These are phyloP conservation scores for Echinops telfairi DNA, from an alignment of 2,113 vertebrate species.

Conservation along the genomic window DNA sequence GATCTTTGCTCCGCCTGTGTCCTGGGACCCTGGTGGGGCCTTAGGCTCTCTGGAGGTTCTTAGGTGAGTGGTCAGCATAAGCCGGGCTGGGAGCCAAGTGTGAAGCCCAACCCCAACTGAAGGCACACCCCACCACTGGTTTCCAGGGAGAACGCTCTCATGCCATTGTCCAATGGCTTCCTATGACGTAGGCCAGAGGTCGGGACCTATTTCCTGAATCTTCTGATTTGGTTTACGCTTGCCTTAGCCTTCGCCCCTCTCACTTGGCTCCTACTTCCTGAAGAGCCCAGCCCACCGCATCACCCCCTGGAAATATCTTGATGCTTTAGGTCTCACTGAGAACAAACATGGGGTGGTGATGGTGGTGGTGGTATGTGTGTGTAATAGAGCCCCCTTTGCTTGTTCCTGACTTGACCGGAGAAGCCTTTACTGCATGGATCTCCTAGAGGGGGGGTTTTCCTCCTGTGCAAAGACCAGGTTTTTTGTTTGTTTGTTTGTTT, in stretches of 20 bases:
- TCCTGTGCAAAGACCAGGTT: neutral
- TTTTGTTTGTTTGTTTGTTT: too few species aligned
- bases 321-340: neutral
- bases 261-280: neutral
- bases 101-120: neutral
- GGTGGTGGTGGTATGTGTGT: too few species aligned
- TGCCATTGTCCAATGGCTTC: neutral
- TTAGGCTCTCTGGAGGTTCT: neutral
- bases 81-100: neutral
- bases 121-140: neutral
- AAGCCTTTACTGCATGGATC: neutral
- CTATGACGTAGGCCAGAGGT: neutral
- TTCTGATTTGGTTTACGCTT: neutral
- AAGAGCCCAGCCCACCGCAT: neutral
- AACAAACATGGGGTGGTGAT: neutral
- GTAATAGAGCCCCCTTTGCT: neutral
- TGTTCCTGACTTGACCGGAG: neutral
- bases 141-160: neutral
- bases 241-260: neutral
- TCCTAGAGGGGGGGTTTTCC: neutral
- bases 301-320: neutral
- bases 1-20: neutral
- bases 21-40: neutral
- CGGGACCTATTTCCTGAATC: neutral
- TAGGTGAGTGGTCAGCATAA: neutral